A percentile compares a stretch with the other conserved stretches of the same genome.
Conservation (phyloP, 2,888 invertebrate species). For the Chymomyza fuscimana region DNA sequence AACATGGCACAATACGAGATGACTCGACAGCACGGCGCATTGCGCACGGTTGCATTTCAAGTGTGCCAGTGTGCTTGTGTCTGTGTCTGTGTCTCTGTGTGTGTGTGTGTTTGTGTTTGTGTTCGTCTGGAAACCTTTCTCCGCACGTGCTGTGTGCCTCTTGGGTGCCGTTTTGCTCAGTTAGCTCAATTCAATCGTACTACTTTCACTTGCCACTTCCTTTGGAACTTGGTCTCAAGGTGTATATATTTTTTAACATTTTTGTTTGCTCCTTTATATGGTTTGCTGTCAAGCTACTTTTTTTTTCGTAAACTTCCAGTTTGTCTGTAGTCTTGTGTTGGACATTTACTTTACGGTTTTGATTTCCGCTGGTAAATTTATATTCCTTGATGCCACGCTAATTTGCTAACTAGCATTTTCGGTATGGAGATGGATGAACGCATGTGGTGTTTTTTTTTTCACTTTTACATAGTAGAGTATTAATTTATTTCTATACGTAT, state of each 20-base stretch:
- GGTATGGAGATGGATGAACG: no score
- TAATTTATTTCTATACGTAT: no score
- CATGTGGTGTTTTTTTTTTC: no score
- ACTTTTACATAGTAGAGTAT: no score
- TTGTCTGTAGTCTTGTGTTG: background rate
- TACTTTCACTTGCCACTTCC: conserved; percentile 8
- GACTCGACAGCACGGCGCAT: conserved; percentile 33
- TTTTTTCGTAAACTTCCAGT: background rate
- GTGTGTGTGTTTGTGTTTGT: conserved; percentile 30
- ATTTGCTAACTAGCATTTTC: background rate
- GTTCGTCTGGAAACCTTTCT: conserved; percentile 30
- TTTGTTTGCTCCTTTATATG: conserved; percentile 6
- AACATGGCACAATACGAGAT: conserved; percentile 42
- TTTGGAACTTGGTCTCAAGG: conserved; percentile 3
- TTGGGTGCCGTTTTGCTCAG: conserved; percentile 26
- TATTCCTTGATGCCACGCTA: background rate
- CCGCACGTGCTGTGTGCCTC: conserved; percentile 54
- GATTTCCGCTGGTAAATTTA: conserved; percentile 41
- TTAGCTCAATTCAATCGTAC: conserved; percentile 35
- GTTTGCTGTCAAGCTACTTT: background rate
- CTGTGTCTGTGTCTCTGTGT: conserved; percentile 25
- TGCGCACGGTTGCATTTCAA: conserved; percentile 49
- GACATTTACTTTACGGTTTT: conserved; percentile 35
- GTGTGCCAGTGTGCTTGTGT: background rate
- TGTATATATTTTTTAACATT: conserved; percentile 9